phyloP scores from a whole-genome alignment of 2,113 vertebrate genomes.

The Ranitomeya variabilis region DNA sequence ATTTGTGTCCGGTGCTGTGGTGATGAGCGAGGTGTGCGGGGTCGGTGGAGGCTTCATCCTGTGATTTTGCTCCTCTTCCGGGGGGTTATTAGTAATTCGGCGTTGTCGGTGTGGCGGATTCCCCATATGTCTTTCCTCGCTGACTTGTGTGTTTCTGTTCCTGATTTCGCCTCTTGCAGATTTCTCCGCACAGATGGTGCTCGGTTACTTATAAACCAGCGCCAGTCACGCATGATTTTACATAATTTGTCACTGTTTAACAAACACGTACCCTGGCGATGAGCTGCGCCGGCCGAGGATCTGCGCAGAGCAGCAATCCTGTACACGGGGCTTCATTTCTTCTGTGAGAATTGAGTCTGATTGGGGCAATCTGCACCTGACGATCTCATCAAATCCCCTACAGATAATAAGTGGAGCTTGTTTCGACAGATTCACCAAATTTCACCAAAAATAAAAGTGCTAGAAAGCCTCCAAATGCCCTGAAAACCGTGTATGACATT shows the following conservation, averaged over 20 bases:
- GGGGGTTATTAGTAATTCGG: constrained; percentile 40
- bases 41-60: neutral
- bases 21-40: neutral
- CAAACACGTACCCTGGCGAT: constrained; percentile 14
- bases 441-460: too few relatives aligned
- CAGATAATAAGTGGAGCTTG: too few relatives aligned
- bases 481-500: too few relatives aligned
- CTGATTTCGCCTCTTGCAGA: neutral
- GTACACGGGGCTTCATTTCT: too few relatives aligned
- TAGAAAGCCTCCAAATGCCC: too few relatives aligned
- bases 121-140: constrained; percentile 45
- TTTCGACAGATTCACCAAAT: too few relatives aligned
- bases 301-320: neutral
- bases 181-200: constrained; percentile 43
- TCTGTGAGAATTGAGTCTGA: too few relatives aligned
- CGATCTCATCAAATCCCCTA: too few relatives aligned
- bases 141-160: constrained; percentile 38
- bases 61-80: neutral
- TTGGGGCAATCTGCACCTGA: too few relatives aligned
- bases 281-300: neutral
- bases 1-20: neutral
- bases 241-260: constrained; percentile 53
- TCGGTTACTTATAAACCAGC: constrained; percentile 18
- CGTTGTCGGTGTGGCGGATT: constrained; percentile 11
- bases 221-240: constrained; percentile 47